Base-by-base conservation (phyloP, 2,888 invertebrate species). In the Drosophila leonis region DNA sequence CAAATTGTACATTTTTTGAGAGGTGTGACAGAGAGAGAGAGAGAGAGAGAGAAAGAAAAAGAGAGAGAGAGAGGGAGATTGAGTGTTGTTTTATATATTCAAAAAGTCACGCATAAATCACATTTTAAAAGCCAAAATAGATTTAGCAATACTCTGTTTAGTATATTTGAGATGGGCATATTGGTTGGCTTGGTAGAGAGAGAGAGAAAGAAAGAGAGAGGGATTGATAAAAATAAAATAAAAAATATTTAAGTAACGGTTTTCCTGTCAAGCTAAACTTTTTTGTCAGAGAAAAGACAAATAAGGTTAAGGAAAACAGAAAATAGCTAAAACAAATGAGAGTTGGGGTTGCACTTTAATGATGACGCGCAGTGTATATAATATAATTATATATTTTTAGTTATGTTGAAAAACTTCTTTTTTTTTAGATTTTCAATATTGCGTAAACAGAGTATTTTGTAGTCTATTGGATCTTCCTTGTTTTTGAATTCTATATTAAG, bases 401-500 rank as follows among this genome's bases (percentile, higher is more conserved):
- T 24, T 24, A 24, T 3, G n/a, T n/a, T n/a, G 4, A 24, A 24
- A 24, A 24, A 24, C 2, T 4, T 24, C 24, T 3, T 24, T 24
- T 24, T 24, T 24, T 35, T 35, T 1, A 35, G 0, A 13, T 35
- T 13, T 4, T 39, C 18, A 18, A 42, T 42, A 29, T 29, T n/a
- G 29, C 15, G 4, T 10, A 6, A 24, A 39, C 15, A 59, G 29
- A 15, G 59, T 31, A 7, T 37, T 15, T 10, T 1, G 4, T 15
- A 20, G 48, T 15, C 15, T 9, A 4, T 5, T 59, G 1, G 1
- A 13, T n/a, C 9, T 13, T 46, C 27, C 18, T 12, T 20, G 4
- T 48, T 39, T n/a, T 54, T 62, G 54, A 62, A 61, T 56, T 55
- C 39, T 56, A 46, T 37, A n/a, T 60, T 62, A 29, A 27, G 15